Evolutionary conservation across 2,888 invertebrate genomes (phyloP), one percentile per base, ranked within the genome.

Genomic region (Coleophora deauratella): DNA sequence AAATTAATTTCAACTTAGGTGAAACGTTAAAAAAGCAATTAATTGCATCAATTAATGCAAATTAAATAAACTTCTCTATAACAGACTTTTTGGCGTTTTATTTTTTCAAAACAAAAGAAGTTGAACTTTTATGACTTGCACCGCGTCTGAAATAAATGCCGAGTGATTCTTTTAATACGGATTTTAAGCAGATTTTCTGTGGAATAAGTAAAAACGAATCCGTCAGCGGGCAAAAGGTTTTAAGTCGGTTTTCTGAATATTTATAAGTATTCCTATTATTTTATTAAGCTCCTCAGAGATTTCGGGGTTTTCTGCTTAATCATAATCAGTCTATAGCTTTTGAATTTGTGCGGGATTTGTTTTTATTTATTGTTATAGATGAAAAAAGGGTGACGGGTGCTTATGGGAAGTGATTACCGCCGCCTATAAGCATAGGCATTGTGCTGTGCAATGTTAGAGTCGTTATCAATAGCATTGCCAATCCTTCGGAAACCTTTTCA

Each of bases 141-240:
- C 62, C 54, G 42, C 48, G 35, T 44, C 54, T 60, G 61, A 80
- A 85, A 82, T 82, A 85, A 84, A 84, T 82, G 81, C 80, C 75
- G 70, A 84, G 82, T 82, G 84, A 82, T 85, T 84, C 82, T 82
- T 84, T 81, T 81, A 82, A 85, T 82, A 77, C 80, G 80, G 82
- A 82, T 82, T 84, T 85, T 81, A 85, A 82, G 82, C 81, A 84
- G 84, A 84, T 84, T 82, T 85, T 80, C 81, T 80, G 81, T 77
- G 69, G 81, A 81, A 81, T 82, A 82, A 82, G 81, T 81, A 82
- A 81, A 82, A 82, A 82, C 79, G 84, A 74, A 82, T 82, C 78
- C 81, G 80, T 82, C 84, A 84, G 76, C 70, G 72, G 62, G 74
- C 74, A 70, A 77, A 81, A 77, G 80, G 77, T 72, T 81, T 81